A percentile compares a stretch with the other conserved stretches of the same genome.
Conservation (phyloP, 2,797 vertebrate genomes). For the Pangasius sanitwongsei region DNA sequence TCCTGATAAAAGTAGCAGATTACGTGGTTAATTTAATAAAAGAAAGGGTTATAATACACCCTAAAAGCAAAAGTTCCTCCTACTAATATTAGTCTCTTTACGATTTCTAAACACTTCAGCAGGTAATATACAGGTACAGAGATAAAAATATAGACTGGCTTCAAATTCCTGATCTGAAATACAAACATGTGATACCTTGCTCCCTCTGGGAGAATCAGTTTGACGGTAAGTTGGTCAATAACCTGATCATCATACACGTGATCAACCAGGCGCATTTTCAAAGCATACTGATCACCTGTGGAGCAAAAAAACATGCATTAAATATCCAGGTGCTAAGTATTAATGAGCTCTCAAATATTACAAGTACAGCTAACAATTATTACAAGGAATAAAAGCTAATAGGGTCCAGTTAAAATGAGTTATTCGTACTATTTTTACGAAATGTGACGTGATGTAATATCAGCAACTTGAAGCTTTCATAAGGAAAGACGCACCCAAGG, state of each 20-base stretch:
- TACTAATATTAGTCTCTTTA: background rate
- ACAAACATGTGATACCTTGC: constrained; percentile 79
- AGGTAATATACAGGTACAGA: background rate
- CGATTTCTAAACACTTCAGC: background rate
- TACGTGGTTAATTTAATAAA: background rate
- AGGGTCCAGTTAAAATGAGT: background rate
- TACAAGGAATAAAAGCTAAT: background rate
- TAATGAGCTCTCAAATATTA: background rate
- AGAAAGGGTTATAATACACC: background rate
- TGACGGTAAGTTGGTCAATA: constrained; percentile 91
- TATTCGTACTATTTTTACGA: background rate
- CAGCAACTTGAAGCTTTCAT: background rate
- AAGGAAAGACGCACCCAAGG: constrained; percentile 79
- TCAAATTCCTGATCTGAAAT: constrained; percentile 51
- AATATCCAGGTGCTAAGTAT: background rate
- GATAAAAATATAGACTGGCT: background rate
- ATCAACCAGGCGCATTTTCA: constrained; percentile 97
- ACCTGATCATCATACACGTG: constrained; percentile 98
- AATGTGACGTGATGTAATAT: background rate
- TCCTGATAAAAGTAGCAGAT: constrained; percentile 70
- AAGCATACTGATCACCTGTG: constrained; percentile 93
- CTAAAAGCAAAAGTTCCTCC: background rate
- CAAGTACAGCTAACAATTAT: background rate
- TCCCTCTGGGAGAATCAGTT: constrained; percentile 94
- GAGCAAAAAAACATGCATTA: background rate